phyloP scores from a whole-genome alignment of 2,113 vertebrate species.

The Alligator sinensis region DNA sequence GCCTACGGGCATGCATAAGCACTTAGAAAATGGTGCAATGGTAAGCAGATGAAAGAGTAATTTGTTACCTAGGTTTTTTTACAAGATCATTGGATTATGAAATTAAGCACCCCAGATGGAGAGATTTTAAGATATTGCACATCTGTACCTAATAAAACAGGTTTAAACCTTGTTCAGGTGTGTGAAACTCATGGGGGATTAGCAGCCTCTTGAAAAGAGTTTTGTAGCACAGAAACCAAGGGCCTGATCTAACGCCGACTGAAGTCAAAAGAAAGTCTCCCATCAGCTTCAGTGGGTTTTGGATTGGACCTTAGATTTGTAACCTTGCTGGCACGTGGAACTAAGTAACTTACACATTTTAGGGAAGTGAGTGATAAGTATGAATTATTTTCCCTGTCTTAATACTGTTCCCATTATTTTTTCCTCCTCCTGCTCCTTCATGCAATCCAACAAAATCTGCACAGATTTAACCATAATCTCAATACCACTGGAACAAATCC shows the following conservation, averaged over 20 bases:
- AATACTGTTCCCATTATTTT: neutral
- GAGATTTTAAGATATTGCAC: conserved; percentile 10
- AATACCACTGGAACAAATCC: neutral
- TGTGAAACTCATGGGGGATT: conserved; percentile 18
- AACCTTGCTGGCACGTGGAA: neutral
- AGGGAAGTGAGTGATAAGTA: neutral
- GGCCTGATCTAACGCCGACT: neutral
- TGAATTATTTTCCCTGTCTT: neutral
- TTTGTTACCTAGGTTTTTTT: conserved; percentile 45
- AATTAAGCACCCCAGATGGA: neutral
- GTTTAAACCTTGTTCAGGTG: conserved; percentile 33
- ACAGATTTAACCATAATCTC: neutral
- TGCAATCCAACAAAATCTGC: neutral
- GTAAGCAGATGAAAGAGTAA: conserved; percentile 8
- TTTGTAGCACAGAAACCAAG: neutral
- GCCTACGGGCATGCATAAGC: neutral
- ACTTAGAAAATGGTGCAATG: neutral
- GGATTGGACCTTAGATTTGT: neutral
- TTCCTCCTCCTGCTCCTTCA: neutral
- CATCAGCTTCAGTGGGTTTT: neutral
- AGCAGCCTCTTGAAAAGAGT: neutral
- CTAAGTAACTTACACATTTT: neutral
- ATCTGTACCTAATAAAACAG: conserved; percentile 22
- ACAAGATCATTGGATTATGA: neutral
- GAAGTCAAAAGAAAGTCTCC: neutral